These are phyloP conservation scores for Melinaea menophilus DNA, from an alignment of 2,888 invertebrate species.

Conservation along the genomic window DNA sequence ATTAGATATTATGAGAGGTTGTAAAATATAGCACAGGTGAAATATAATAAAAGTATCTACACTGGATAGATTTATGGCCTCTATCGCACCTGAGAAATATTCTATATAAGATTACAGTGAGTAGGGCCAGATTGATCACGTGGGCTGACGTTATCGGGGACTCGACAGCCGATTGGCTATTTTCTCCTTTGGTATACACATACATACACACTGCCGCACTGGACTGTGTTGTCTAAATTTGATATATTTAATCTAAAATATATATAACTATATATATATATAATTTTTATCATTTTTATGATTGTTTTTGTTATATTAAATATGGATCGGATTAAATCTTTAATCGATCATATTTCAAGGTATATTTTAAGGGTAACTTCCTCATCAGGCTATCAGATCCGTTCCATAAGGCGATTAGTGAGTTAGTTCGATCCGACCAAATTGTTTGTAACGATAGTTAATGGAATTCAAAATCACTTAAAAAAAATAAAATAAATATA, in stretches of 20 bases:
- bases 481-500: not conserved
- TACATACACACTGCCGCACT: too few relatives aligned
- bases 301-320: too few relatives aligned
- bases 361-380: too few relatives aligned
- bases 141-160: conserved; percentile 46
- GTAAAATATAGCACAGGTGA: not conserved
- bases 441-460: conserved; percentile 56
- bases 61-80: conserved; percentile 11
- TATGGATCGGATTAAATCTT: not conserved
- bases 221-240: too few relatives aligned
- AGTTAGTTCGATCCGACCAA: conserved; percentile 35
- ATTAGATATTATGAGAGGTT: not conserved
- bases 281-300: too few relatives aligned
- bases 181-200: not conserved
- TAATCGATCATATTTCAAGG: not conserved
- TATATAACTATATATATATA: too few relatives aligned
- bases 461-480: conserved; percentile 44
- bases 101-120: conserved; percentile 60
- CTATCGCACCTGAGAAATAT: conserved; percentile 49
- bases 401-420: not conserved
- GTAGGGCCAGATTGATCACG: conserved; percentile 60
- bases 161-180: conserved; percentile 26
- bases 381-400: not conserved
- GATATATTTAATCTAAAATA: too few relatives aligned
- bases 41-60: conserved; percentile 3